A percentile compares a stretch with the other conserved stretches of the same genome.
Evolutionary conservation across 2,888 invertebrate genomes (phyloP).

Genomic region (Nomada flava): DNA sequence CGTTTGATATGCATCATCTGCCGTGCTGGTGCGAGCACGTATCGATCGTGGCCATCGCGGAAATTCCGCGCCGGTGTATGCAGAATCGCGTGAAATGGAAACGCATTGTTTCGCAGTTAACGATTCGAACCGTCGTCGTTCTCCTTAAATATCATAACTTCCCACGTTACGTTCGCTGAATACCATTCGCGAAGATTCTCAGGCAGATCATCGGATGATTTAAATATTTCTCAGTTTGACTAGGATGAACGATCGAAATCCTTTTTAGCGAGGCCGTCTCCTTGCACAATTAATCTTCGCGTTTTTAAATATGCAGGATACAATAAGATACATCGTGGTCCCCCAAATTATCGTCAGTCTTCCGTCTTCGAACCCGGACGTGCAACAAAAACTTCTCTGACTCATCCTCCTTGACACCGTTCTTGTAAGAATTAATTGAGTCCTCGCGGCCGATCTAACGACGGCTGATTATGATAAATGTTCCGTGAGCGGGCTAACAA

Average conservation of each 20-base stretch:
- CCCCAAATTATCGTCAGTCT: no score
- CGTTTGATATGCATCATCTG: constrained; percentile 61
- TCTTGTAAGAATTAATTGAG: constrained; percentile 21
- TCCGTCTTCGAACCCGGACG: no score
- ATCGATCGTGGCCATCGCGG: constrained; percentile 48
- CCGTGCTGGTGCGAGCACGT: constrained; percentile 1
- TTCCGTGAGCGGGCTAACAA: neutral
- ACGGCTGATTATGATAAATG: constrained; percentile 30
- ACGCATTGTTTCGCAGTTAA: constrained; percentile 57
- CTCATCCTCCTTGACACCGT: neutral
- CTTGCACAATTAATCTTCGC: constrained; percentile 8
- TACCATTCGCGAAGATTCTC: constrained; percentile 46
- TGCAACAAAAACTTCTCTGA: constrained; percentile 5
- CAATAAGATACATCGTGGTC: no score
- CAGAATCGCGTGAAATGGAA: constrained; percentile 60
- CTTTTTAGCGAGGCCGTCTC: neutral
- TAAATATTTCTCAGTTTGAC: neutral
- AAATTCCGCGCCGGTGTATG: constrained; percentile 50
- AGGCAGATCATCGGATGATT: constrained; percentile 19
- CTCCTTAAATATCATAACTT: constrained; percentile 60
- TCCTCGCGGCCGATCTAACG: constrained; percentile 18
- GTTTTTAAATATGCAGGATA: no score
- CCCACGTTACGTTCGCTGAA: constrained; percentile 53
- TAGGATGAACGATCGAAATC: no score
- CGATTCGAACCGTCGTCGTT: constrained; percentile 20